A percentile compares a stretch with the other conserved stretches of the same genome.
Conservation (phyloP, 2,888 invertebrate genomes). For the Harmothoe impar region DNA sequence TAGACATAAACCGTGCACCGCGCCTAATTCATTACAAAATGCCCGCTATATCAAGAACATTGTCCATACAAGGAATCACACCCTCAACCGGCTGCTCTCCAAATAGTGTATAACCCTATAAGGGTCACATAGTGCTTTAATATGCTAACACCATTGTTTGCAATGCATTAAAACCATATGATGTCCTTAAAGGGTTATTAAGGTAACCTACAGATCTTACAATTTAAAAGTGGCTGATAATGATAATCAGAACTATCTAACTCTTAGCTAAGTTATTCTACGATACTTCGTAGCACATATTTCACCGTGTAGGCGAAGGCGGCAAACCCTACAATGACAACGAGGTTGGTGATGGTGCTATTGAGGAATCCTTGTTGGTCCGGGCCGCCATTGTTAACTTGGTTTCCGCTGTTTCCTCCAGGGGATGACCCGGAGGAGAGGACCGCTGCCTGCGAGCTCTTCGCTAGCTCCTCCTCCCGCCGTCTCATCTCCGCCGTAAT, state of each 20-base stretch:
- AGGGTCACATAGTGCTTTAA: too few relatives aligned
- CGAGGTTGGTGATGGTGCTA: conserved; percentile 91
- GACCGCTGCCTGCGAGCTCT: conserved; percentile 73
- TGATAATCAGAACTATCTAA: not conserved
- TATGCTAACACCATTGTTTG: too few relatives aligned
- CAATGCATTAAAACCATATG: too few relatives aligned
- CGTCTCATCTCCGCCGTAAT: conserved; percentile 85
- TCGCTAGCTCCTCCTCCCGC: conserved; percentile 84
- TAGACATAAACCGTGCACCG: not conserved
- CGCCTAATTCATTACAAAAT: conserved; percentile 1
- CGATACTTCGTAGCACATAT: conserved; percentile 87
- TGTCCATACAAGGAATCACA: not conserved
- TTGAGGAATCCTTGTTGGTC: conserved; percentile 77
- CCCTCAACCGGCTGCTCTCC: too few relatives aligned
- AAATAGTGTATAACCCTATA: too few relatives aligned
- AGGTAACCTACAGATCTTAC: not conserved
- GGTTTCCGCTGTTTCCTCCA: not conserved
- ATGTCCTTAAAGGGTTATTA: too few relatives aligned
- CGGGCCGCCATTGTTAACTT: not conserved
- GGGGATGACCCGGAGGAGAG: conserved; percentile 59
- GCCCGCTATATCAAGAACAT: not conserved
- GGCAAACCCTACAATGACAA: conserved; percentile 94
- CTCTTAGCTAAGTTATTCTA: conserved; percentile 71
- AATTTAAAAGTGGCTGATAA: not conserved
- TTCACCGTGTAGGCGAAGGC: conserved; percentile 96